Percentiles rank a stretch among this genome's conserved stretches.
phyloP scores from a whole-genome alignment of 2,888 invertebrate species.

The Euzetes globulus region DNA sequence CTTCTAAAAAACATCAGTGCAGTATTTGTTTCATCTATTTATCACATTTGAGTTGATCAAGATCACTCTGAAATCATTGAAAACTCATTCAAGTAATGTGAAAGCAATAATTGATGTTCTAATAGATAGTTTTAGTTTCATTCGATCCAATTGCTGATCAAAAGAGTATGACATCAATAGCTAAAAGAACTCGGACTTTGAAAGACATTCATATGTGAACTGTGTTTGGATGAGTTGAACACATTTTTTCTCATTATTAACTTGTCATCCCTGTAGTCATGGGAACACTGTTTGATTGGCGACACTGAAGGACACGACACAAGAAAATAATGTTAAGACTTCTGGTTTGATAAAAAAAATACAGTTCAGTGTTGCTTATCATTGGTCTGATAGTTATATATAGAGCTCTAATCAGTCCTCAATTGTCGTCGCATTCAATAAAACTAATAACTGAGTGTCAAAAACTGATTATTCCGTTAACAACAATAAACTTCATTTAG shows the following conservation, averaged over 20 bases:
- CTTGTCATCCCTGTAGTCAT: slow-evolving; percentile 11
- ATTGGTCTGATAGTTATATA: not conserved
- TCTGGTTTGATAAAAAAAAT: not conserved
- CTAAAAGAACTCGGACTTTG: not conserved
- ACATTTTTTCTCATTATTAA: not conserved
- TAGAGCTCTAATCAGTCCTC: not conserved
- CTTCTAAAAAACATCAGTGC: no score
- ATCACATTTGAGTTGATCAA: no score
- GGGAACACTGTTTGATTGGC: not conserved
- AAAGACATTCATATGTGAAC: not conserved
- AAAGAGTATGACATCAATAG: not conserved
- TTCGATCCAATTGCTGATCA: not conserved
- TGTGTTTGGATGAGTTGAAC: not conserved
- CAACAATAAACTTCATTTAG: no score
- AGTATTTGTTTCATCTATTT: no score
- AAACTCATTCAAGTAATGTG: no score
- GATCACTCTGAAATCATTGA: no score
- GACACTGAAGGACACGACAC: not conserved
- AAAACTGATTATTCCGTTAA: not conserved
- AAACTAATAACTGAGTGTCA: not conserved
- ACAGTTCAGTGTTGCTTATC: not conserved
- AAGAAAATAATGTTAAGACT: not conserved
- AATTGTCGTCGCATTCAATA: slow-evolving; percentile 8
- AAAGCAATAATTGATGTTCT: no score
- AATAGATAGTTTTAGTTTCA: no score